Conservation (phyloP, 2,888 invertebrate genomes). For the Eledone cirrhosa region DNA sequence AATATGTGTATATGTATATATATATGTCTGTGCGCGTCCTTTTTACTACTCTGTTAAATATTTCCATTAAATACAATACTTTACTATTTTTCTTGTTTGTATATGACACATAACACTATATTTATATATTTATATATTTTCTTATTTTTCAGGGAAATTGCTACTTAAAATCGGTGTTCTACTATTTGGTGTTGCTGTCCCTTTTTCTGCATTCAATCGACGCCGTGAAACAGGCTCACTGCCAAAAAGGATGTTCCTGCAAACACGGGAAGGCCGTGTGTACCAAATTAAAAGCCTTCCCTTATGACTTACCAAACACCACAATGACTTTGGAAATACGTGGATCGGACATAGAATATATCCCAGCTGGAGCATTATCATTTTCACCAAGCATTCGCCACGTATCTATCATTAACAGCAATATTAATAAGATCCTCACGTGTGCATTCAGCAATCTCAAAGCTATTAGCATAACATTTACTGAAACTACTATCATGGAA, state of each 20-base stretch:
- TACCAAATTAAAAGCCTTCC: neutral
- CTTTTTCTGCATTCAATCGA: neutral
- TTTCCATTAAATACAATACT: too few relatives aligned
- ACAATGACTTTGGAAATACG: neutral
- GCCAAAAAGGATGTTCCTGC: neutral
- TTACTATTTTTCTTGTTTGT: neutral
- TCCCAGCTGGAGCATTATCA: conserved; percentile 1
- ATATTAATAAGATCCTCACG: neutral
- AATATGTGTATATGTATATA: too few relatives aligned
- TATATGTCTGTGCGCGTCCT: neutral
- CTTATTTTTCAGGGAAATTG: neutral
- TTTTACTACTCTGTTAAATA: neutral
- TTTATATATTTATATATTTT: neutral
- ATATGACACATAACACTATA: neutral
- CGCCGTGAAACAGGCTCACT: neutral
- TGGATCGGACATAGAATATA: neutral
- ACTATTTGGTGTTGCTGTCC: neutral
- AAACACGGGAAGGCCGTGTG: neutral
- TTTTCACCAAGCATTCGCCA: neutral
- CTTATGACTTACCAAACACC: neutral
- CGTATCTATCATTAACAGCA: neutral
- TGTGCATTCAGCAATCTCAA: conserved; percentile 15
- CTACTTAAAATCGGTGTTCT: neutral
- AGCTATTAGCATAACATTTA: neutral
- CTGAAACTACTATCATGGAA: neutral